phyloP scores from a whole-genome alignment of 2,888 invertebrate genomes.

The Euspilapteryx auroguttella region DNA sequence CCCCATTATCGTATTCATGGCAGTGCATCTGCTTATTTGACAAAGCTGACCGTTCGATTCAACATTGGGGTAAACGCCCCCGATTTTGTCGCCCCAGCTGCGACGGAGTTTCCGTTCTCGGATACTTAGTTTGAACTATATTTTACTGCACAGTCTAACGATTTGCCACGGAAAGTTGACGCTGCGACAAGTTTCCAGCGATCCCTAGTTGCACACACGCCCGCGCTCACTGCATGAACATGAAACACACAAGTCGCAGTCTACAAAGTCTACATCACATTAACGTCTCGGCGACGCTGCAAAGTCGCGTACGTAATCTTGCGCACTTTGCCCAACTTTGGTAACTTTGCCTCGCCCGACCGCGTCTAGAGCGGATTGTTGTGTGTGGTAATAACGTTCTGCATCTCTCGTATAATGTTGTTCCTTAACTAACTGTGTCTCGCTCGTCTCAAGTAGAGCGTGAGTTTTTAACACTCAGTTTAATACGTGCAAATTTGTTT shows the following conservation, averaged over 20 bases:
- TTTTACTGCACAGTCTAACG: constrained; percentile 27
- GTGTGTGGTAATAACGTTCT: constrained; percentile 20
- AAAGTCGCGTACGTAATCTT: constrained; percentile 24
- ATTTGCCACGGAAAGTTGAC: constrained; percentile 27
- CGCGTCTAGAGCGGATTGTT: constrained; percentile 17
- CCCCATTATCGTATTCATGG: no score
- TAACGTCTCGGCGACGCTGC: no score
- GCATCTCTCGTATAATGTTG: no score
- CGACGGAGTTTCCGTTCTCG: constrained; percentile 14
- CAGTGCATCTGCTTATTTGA: no score
- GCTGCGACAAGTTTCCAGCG: constrained; percentile 19
- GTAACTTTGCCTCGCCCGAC: constrained; percentile 19
- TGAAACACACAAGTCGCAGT: constrained; percentile 21
- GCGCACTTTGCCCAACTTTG: constrained; percentile 19
- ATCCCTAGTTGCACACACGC: constrained; percentile 1
- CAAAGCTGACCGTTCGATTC: no score
- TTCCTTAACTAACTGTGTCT: no score
- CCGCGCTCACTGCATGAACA: constrained; percentile 12
- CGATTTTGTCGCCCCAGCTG: constrained; percentile 9
- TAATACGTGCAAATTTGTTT: no score
- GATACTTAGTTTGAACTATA: constrained; percentile 37
- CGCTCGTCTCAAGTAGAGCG: no score
- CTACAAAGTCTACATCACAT: no score
- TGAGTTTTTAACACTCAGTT: no score
- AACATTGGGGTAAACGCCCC: no score